A percentile compares a stretch with the other conserved stretches of the same genome.
Evolutionary conservation across 2,113 vertebrate genomes (phyloP).

Genomic region (Perca schrenkii): DNA sequence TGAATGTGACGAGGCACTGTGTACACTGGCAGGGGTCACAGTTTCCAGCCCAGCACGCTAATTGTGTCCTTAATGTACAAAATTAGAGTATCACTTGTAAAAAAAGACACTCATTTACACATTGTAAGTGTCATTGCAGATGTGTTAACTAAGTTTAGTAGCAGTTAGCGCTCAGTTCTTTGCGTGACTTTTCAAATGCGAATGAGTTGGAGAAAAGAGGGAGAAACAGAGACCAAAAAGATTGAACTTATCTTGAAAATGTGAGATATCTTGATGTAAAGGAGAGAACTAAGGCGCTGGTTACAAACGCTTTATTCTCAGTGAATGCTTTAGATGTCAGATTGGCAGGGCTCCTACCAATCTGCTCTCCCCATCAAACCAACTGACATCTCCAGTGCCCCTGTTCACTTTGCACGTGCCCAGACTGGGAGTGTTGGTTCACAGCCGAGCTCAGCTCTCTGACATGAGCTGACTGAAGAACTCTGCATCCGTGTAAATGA

Average conservation of each 20-base stretch:
- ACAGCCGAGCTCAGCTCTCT: conserved; percentile 26
- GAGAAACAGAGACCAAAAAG: not conserved
- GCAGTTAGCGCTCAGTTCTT: conserved; percentile 2
- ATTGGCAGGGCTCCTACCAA: conserved; percentile 40
- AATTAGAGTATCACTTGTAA: conserved; percentile 86
- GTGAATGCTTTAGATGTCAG: conserved; percentile 48
- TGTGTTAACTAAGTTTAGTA: conserved; percentile 88
- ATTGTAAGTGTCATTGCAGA: conserved; percentile 87
- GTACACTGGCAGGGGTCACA: conserved; percentile 84
- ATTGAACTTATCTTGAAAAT: conserved; percentile 15
- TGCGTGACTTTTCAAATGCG: not conserved
- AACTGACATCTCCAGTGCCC: conserved; percentile 9
- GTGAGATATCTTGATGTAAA: conserved; percentile 17
- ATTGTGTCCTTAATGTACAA: conserved; percentile 93
- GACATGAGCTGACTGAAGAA: conserved; percentile 9
- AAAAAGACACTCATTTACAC: conserved; percentile 93
- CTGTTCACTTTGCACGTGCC: conserved; percentile 48
- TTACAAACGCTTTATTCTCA: conserved; percentile 28
- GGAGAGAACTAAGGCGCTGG: not conserved
- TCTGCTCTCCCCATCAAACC: conserved; percentile 39
- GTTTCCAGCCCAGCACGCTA: conserved; percentile 89
- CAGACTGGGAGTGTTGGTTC: conserved; percentile 36
- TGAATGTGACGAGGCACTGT: conserved; percentile 89
- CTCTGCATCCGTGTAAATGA: conserved; percentile 13
- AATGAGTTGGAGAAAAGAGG: not conserved